phyloP scores from a whole-genome alignment of 2,113 vertebrate species.

The Rhegmatorhina hoffmannsi region DNA sequence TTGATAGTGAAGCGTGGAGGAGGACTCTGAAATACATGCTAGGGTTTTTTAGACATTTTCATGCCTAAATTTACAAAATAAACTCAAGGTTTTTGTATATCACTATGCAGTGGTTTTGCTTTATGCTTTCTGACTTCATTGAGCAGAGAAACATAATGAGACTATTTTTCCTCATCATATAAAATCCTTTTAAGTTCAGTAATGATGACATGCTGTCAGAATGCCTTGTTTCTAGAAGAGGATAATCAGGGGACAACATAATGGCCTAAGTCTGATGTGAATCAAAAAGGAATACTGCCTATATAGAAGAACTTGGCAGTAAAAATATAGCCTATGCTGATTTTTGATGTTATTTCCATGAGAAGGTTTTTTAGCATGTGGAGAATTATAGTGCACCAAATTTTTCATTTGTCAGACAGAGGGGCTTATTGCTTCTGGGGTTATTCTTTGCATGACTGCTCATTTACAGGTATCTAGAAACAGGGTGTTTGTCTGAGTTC shows the following conservation, averaged over 20 bases:
- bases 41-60: background rate
- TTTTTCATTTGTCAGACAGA: background rate
- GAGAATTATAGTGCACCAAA: background rate
- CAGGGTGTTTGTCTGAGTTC: background rate
- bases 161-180: background rate
- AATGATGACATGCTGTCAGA: background rate
- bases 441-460: background rate
- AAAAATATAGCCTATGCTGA: background rate
- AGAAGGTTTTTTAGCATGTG: background rate
- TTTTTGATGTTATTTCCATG: background rate
- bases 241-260: background rate
- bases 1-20: background rate
- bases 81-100: background rate
- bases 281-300: slow-evolving; percentile 11
- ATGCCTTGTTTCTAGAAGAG: background rate
- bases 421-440: background rate
- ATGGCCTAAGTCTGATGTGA: background rate
- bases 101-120: background rate
- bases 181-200: slow-evolving; percentile 2
- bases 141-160: background rate
- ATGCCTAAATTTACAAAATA: background rate
- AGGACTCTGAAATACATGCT: background rate
- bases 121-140: slow-evolving; percentile 2
- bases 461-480: background rate
- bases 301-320: background rate